Base-by-base conservation (phyloP, 2,113 vertebrate genomes). In the Sinocyclocheilus rhinocerous region DNA sequence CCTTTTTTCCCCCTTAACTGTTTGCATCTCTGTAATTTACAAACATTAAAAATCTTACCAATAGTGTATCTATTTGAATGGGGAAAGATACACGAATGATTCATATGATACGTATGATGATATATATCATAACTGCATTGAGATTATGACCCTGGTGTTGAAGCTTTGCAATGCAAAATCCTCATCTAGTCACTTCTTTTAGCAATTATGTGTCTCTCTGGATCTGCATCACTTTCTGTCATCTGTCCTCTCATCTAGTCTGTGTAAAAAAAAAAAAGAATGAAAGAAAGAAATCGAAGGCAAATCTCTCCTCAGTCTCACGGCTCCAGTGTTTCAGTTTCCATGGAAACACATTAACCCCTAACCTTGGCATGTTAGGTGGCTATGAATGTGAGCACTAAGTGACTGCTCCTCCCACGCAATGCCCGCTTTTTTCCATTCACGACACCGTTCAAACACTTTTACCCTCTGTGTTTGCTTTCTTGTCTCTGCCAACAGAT, bases 281-380 rank as follows among this genome's bases (percentile, higher is more conserved):
- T 33, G 69, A 82, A 63, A 73, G 57, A 86, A 81, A 86, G 29
- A 65, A 36, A 80, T 59, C 1, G 24, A 83, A 79, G n/a, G 50
- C 77, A 77, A 57, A 73, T 87, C 72, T 78, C 81, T 48, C 15
- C 63, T 70, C 52, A 24, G 55, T 87, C 85, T 89, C 70, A 84
- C 65, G 75, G 88, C 78, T 87, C 86, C 88, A 88, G 61, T 89
- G 83, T 85, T 85, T 76, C 78, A 45, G 90, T 93, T 90, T 90
- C 91, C 89, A 91, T 92, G 87, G 90, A 84, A 90, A 92, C 90
- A 45, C 78, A 84, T 92, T 92, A 90, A 91, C 83, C 82, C 77
- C 78, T 65, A 70, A 88, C 85, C 87, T 88, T 87, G 79, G 87
- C 86, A 83, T 77, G 70, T 83, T 87, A 33, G 81, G 33, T 48